A percentile compares a stretch with the other conserved stretches of the same genome.
Evolutionary conservation across 2,888 invertebrate species (phyloP).

Genomic region (Anarsia innoxiella): DNA sequence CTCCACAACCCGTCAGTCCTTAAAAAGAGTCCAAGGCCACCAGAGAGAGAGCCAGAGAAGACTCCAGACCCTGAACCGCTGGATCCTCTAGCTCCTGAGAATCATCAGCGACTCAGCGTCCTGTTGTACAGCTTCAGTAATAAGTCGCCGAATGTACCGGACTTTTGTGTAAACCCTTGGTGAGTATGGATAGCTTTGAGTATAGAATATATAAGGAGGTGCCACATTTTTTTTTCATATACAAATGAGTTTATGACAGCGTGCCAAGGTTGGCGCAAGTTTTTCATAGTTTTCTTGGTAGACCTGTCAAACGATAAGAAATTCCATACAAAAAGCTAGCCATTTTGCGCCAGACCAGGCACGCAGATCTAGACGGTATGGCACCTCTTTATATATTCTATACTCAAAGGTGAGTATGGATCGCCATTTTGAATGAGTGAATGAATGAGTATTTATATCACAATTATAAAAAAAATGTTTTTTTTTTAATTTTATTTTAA

Average conservation of each 20-base stretch:
- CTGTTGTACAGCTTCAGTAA: conserved; percentile 91
- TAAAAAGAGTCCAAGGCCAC: conserved; percentile 30
- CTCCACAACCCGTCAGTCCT: conserved; percentile 47
- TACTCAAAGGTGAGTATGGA: too few species aligned
- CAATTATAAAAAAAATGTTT: too few species aligned
- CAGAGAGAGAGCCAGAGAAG: conserved; percentile 24
- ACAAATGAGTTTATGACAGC: too few species aligned
- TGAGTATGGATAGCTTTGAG: too few species aligned
- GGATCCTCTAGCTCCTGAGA: conserved; percentile 86
- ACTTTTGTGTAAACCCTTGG: conserved; percentile 94
- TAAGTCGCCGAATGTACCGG: conserved; percentile 84
- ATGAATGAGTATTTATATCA: too few species aligned
- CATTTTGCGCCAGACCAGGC: too few species aligned
- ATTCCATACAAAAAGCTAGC: not conserved
- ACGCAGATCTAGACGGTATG: too few species aligned
- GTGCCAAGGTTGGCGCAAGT: too few species aligned
- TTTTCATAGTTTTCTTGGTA: not conserved
- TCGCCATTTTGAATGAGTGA: too few species aligned
- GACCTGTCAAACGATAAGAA: not conserved
- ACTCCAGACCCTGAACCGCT: conserved; percentile 32
- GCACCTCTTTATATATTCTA: too few species aligned
- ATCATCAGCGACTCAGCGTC: conserved; percentile 91
- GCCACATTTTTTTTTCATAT: not conserved
- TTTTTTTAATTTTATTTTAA: too few species aligned
- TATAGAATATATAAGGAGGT: too few species aligned